Evolutionary conservation across 2,888 invertebrate species (phyloP), one percentile per base, ranked within the genome.

Genomic region (Chelonus formosanus): DNA sequence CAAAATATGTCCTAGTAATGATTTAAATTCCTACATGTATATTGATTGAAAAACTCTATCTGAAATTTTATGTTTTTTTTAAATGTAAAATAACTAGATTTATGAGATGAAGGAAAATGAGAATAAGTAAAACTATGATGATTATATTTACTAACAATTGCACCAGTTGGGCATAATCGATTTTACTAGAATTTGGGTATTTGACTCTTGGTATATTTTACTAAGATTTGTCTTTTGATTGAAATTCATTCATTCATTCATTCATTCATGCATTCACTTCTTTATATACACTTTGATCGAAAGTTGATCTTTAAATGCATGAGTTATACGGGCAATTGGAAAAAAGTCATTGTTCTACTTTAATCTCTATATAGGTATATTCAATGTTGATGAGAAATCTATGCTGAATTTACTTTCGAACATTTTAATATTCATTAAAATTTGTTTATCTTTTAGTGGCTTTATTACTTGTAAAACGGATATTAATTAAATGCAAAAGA

Each of bases 101-200:
- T 20, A 20, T 20, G 20, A 20, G 20, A 20, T 20, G 2, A 20
- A 20, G 20, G 20, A 20, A 20, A 20, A 20, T 32, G 7, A 6
- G 32, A 8, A 8, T 32, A 52, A 32, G 32, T 31, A 52, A 8
- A 32, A 31, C 6, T 8, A 52, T 52, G 20, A n/a, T 5, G n/a
- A 52, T 52, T 5, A 52, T 59, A 48, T 59, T 59, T 59, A 59
- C 58, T 36, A 59, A 59, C 58, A 59, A 32, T 59, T 48, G 58
- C 10, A 4, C 10, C 48, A 34, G 58, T 40, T 40, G 6, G 40
- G 4, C 6, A 45, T 32, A 34, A 58, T 58, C 58, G 58, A 58
- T 58, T 47, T 44, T 58, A 31, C 44, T 34, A 47, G 35, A 58
- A 45, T 58, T 58, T 34, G 47, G 58, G 58, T 47, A 47, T 58